Percentiles rank a stretch among this genome's conserved stretches.
Conservation (phyloP, 2,113 vertebrate genomes). For the Grammomys surdaster region DNA sequence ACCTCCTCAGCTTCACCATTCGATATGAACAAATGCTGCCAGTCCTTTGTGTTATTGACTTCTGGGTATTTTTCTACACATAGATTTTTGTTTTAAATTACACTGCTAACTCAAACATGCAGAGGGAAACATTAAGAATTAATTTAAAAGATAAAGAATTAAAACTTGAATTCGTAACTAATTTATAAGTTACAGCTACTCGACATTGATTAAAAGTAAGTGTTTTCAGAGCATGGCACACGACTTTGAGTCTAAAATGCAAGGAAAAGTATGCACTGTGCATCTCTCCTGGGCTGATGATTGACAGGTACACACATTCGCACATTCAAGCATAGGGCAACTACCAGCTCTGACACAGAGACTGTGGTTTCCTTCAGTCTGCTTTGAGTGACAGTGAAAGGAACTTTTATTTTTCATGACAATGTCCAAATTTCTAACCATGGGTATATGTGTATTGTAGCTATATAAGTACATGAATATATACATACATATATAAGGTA, state of each 20-base stretch:
- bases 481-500: not conserved
- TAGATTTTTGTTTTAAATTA: constrained; percentile 12
- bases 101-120: constrained; percentile 26
- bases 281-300: not conserved
- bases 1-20: constrained; percentile 21
- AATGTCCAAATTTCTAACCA: not conserved
- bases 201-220: constrained; percentile 30
- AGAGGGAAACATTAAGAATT: not conserved
- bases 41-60: not conserved
- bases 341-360: not conserved
- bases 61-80: constrained; percentile 12
- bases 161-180: constrained; percentile 41
- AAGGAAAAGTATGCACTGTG: not conserved
- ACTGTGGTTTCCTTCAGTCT: not conserved
- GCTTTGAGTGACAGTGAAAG: not conserved
- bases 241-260: not conserved
- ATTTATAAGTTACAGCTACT: constrained; percentile 42
- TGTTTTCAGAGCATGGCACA: not conserved
- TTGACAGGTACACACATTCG: not conserved
- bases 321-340: not conserved
- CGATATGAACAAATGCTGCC: not conserved
- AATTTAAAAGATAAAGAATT: constrained; percentile 18
- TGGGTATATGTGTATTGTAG: not conserved
- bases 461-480: not conserved
- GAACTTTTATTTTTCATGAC: not conserved